A percentile compares a stretch with the other conserved stretches of the same genome.
These are phyloP conservation scores for Rhinogobio ventralis DNA, from an alignment of 2,797 vertebrate genomes.

Conservation along the genomic window DNA sequence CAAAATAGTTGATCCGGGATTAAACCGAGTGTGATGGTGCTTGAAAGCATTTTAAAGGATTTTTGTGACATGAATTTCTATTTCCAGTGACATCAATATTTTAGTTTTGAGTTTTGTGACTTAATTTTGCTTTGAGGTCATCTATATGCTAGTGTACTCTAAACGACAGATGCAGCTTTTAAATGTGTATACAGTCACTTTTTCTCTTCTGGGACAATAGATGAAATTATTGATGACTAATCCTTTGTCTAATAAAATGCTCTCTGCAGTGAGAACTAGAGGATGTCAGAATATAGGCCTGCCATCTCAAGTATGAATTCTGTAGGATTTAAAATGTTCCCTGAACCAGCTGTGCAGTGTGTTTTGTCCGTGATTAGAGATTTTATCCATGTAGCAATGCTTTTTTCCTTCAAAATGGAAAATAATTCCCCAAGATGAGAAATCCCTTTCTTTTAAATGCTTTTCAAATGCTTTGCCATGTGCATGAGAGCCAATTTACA, in stretches of 20 bases:
- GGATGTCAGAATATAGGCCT: background rate
- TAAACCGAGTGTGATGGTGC: background rate
- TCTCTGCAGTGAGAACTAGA: background rate
- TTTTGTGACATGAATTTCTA: background rate
- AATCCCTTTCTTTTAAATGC: conserved; percentile 15
- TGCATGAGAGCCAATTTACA: conserved; percentile 30
- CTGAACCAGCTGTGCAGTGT: background rate
- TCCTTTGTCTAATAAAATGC: background rate
- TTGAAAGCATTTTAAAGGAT: conserved; percentile 15
- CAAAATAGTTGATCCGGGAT: background rate
- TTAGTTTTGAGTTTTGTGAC: background rate
- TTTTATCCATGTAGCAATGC: background rate
- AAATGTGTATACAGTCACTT: background rate
- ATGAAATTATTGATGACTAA: background rate
- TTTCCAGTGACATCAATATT: background rate
- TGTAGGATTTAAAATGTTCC: background rate
- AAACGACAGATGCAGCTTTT: background rate
- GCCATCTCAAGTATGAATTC: background rate
- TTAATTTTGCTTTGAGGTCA: background rate
- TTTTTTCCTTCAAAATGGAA: conserved; percentile 7
- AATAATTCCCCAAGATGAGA: background rate
- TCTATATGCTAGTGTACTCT: background rate
- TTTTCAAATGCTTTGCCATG: conserved; percentile 25
- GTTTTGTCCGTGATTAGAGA: background rate
- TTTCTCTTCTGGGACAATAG: background rate